phyloP scores from a whole-genome alignment of 2,113 vertebrate genomes.

The Climacteris rufus region DNA sequence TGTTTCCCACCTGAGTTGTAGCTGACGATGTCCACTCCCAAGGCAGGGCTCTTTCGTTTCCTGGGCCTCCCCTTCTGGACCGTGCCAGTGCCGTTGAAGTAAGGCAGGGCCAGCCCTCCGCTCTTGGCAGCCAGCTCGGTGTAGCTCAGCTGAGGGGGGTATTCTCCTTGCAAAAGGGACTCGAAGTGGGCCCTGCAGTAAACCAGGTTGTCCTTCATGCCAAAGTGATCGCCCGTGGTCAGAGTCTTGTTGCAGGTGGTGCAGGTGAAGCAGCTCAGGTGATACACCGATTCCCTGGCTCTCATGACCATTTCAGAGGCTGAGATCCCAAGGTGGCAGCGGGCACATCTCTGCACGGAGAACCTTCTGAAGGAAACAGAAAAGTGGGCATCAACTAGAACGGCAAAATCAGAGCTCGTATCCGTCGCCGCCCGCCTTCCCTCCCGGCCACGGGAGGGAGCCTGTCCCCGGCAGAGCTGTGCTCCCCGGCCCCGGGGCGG shows the following conservation, averaged over 20 bases:
- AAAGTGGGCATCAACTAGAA: constrained; percentile 14
- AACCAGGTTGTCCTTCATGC: constrained; percentile 98
- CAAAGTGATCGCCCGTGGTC: constrained; percentile 96
- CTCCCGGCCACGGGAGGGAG: not conserved
- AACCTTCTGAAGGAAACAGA: constrained; percentile 92
- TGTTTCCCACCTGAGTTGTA: constrained; percentile 90
- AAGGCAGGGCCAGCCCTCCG: constrained; percentile 86
- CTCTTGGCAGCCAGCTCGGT: constrained; percentile 95
- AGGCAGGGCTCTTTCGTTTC: constrained; percentile 93
- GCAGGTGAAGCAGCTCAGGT: constrained; percentile 98
- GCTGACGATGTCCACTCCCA: constrained; percentile 92
- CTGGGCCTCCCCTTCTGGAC: constrained; percentile 97
- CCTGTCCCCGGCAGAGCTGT: not conserved
- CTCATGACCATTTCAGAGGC: constrained; percentile 99
- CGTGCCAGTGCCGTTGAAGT: constrained; percentile 93
- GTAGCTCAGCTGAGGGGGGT: constrained; percentile 92
- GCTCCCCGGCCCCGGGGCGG: not conserved
- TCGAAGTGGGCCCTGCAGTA: constrained; percentile 98
- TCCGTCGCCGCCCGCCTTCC: not conserved
- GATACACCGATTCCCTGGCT: constrained; percentile 97
- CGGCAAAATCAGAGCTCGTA: not conserved
- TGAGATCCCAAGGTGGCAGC: constrained; percentile 99
- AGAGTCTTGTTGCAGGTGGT: constrained; percentile 97
- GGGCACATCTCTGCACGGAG: constrained; percentile 99
- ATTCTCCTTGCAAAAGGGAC: constrained; percentile 92